These are phyloP conservation scores for Bujurquina vittata DNA, from an alignment of 2,113 vertebrate species.

Conservation along the genomic window DNA sequence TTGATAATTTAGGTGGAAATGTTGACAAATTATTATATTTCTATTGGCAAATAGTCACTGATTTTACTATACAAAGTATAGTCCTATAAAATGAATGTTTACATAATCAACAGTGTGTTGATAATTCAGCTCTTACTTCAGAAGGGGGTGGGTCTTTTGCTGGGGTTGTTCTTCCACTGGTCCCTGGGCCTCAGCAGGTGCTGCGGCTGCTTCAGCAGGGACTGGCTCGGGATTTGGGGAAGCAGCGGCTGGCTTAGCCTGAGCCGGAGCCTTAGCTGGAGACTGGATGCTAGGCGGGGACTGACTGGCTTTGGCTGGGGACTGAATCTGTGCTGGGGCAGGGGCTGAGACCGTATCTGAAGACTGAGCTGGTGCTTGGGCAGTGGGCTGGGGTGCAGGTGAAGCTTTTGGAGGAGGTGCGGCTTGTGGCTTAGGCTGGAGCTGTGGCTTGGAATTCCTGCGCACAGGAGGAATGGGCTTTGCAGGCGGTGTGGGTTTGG, in stretches of 20 bases:
- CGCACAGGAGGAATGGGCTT: slow-evolving; percentile 85
- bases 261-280: slow-evolving; percentile 55
- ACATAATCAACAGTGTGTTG: slow-evolving; percentile 19
- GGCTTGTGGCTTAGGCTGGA: slow-evolving; percentile 83
- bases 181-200: slow-evolving; percentile 49
- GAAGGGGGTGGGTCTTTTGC: slow-evolving; percentile 87
- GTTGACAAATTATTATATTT: neutral
- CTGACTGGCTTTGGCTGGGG: slow-evolving; percentile 64
- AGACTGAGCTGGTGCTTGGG: slow-evolving; percentile 38
- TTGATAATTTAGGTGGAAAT: neutral
- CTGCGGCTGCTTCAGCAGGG: slow-evolving; percentile 52
- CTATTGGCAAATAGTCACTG: neutral
- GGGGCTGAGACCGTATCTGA: slow-evolving; percentile 36
- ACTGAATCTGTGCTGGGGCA: slow-evolving; percentile 48
- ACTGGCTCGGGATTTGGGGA: slow-evolving; percentile 57
- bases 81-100: slow-evolving; percentile 38
- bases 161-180: slow-evolving; percentile 77
- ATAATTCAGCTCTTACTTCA: slow-evolving; percentile 89
- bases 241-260: slow-evolving; percentile 41
- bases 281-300: slow-evolving; percentile 62
- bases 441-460: slow-evolving; percentile 82
- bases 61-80: neutral
- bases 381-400: slow-evolving; percentile 64
- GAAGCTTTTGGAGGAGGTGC: slow-evolving; percentile 70
- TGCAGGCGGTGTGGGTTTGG: slow-evolving; percentile 78